A percentile compares a stretch with the other conserved stretches of the same genome.
These are phyloP conservation scores for Cheilosia pagana DNA, from an alignment of 2,888 invertebrate genomes.

Conservation along the genomic window DNA sequence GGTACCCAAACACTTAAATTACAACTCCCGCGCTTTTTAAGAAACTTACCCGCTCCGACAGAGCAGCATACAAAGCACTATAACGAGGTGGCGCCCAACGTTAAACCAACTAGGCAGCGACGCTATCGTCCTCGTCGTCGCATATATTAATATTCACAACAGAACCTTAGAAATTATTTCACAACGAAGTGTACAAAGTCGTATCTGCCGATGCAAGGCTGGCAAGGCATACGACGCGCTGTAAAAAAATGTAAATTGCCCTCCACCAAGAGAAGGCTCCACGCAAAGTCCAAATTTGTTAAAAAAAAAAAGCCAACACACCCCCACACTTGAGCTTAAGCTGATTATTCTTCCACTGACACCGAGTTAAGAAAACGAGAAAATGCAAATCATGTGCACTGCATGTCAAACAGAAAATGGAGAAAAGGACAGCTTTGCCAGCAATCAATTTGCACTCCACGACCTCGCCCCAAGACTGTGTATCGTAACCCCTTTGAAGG, in stretches of 20 bases:
- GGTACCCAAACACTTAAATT: constrained; percentile 68
- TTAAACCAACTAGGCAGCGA: neutral
- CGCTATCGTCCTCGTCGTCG: constrained; percentile 9
- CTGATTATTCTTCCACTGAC: constrained; percentile 71
- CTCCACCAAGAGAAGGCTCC: constrained; percentile 50
- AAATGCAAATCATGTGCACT: constrained; percentile 75
- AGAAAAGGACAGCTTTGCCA: constrained; percentile 52
- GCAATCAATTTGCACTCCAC: constrained; percentile 70
- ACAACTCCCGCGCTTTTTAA: constrained; percentile 55
- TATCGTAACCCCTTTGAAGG: constrained; percentile 33
- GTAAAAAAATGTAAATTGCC: constrained; percentile 71
- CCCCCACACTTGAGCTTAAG: constrained; percentile 45
- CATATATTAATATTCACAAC: constrained; percentile 73
- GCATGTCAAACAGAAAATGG: constrained; percentile 67
- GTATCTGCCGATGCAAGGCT: constrained; percentile 57
- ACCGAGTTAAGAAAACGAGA: constrained; percentile 69
- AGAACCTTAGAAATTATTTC: constrained; percentile 71
- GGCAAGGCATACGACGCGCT: constrained; percentile 46
- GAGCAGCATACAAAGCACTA: constrained; percentile 57
- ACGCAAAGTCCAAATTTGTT: constrained; percentile 68
- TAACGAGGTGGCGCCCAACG: constrained; percentile 35
- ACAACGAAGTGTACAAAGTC: constrained; percentile 68
- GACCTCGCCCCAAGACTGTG: constrained; percentile 10
- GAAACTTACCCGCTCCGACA: constrained; percentile 50
- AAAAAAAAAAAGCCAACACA: constrained; percentile 29